These are phyloP conservation scores for Sakesphorus luctuosus DNA, from an alignment of 2,113 vertebrate genomes.

Conservation along the genomic window DNA sequence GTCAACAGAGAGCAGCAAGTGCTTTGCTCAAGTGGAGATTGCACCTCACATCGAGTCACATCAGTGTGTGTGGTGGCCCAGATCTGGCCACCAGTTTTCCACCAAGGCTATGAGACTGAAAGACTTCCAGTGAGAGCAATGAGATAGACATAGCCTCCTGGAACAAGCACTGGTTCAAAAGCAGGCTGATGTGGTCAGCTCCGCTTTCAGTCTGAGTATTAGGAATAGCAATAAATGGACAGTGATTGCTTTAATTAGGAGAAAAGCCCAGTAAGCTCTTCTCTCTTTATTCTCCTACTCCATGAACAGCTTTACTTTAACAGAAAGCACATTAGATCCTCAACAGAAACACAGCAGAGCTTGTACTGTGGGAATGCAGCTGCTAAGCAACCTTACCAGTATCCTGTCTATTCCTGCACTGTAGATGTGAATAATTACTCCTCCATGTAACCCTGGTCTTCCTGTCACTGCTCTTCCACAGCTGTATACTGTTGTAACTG, in stretches of 20 bases:
- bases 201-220: background rate
- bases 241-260: background rate
- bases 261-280: background rate
- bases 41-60: background rate
- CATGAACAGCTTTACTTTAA: background rate
- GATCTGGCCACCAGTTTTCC: background rate
- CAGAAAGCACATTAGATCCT: background rate
- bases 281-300: background rate
- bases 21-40: background rate
- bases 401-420: background rate
- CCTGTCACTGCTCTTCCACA: constrained; percentile 1
- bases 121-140: background rate
- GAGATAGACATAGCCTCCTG: background rate
- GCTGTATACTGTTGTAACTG: background rate
- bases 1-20: background rate
- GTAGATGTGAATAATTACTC: constrained; percentile 12
- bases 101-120: background rate
- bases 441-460: background rate
- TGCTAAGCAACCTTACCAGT: constrained; percentile 50
- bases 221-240: background rate
- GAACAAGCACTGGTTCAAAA: background rate
- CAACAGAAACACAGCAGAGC: background rate
- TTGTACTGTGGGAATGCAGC: constrained; percentile 9
- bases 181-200: background rate
- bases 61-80: background rate